phyloP scores from a whole-genome alignment of 35 echinoderm and acorn worm species.

The Amphiura filiformis region DNA sequence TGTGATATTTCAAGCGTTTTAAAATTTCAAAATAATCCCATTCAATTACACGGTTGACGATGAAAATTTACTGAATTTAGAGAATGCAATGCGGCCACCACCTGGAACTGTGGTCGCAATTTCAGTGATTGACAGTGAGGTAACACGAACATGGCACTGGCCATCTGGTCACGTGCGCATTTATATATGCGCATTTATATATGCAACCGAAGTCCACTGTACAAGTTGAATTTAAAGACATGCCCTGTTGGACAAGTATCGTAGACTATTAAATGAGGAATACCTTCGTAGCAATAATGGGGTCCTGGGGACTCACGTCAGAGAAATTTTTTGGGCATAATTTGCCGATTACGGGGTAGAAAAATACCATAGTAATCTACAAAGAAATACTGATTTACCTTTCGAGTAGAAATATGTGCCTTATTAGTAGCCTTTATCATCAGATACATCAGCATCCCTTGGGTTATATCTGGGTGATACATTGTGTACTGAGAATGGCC shows the following conservation, averaged over 20 bases:
- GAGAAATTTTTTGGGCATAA: not conserved
- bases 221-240: not conserved
- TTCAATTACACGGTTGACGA: too few relatives aligned
- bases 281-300: not conserved
- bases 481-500: slow-evolving; percentile 17
- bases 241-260: not conserved
- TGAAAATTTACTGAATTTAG: too few relatives aligned
- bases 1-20: too few relatives aligned
- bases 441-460: slow-evolving; percentile 20
- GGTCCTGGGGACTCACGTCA: not conserved
- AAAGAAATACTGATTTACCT: slow-evolving; percentile 11
- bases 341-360: not conserved
- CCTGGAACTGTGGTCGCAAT: too few relatives aligned
- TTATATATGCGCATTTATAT: too few relatives aligned
- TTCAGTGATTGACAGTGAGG: too few relatives aligned
- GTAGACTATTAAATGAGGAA: not conserved
- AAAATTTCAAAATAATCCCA: too few relatives aligned
- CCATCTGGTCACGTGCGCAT: too few relatives aligned
- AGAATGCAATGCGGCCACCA: too few relatives aligned
- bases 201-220: too few relatives aligned
- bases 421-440: slow-evolving; percentile 25
- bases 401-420: slow-evolving; percentile 27
- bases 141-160: too few relatives aligned
- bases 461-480: slow-evolving; percentile 40
- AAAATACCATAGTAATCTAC: not conserved